A percentile compares a stretch with the other conserved stretches of the same genome.
Conservation (phyloP, 92 coral and sea anemone genomes). For the Palythoa caribaeorum region DNA sequence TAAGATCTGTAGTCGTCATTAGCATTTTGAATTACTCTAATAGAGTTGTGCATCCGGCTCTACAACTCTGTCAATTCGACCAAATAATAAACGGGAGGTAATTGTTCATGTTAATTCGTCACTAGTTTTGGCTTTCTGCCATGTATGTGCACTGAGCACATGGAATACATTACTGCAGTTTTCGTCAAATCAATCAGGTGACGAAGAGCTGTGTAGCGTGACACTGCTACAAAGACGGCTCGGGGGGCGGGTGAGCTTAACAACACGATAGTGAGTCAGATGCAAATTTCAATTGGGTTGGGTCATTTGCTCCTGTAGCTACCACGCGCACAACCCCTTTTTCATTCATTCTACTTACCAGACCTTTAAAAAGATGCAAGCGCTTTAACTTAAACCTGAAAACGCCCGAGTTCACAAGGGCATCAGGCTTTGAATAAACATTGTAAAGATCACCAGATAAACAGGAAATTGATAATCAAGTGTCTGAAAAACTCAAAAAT, state of each 20-base stretch:
- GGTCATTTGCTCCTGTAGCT: not conserved
- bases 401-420: constrained; percentile 41
- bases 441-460: constrained; percentile 67
- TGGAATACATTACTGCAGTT: constrained; percentile 83
- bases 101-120: constrained; percentile 37
- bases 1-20: constrained; percentile 13
- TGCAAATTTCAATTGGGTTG: not conserved
- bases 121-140: constrained; percentile 80
- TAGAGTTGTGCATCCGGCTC: not conserved
- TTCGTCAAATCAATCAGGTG: constrained; percentile 53
- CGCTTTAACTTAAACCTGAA: constrained; percentile 2
- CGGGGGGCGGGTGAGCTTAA: constrained; percentile 48
- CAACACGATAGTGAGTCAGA: constrained; percentile 2
- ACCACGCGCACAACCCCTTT: constrained; percentile 7
- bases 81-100: constrained; percentile 24
- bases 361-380: constrained; percentile 5
- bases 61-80: not conserved
- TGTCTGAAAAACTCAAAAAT: constrained; percentile 69
- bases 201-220: constrained; percentile 63
- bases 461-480: constrained; percentile 95
- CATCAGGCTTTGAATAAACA: constrained; percentile 74
- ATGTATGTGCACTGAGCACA: constrained; percentile 75
- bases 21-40: not conserved
- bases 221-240: constrained; percentile 47
- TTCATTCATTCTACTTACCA: not conserved